Conservation (phyloP, 2,113 vertebrate species). For the Elephas maximus region DNA sequence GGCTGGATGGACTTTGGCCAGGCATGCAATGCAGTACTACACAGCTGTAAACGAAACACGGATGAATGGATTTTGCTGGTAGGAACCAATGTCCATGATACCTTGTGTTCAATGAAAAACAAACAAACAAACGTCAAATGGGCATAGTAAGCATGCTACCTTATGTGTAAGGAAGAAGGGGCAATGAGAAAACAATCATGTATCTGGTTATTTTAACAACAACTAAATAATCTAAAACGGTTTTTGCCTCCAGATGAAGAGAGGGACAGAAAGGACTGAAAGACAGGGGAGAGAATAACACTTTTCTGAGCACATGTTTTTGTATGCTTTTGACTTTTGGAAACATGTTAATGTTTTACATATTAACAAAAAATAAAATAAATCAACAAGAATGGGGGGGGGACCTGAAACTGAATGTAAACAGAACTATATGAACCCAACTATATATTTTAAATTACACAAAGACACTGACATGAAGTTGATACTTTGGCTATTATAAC, state of each 20-base stretch:
- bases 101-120: background rate
- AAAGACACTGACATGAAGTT: background rate
- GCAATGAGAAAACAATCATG: background rate
- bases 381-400: background rate
- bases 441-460: background rate
- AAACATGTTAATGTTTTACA: background rate
- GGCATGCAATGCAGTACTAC: rapidly evolving
- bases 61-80: too few species aligned
- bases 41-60: background rate
- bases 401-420: background rate
- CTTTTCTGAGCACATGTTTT: too few species aligned
- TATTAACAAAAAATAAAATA: background rate
- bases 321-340: background rate
- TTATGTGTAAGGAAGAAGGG: background rate
- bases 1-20: background rate
- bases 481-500: background rate
- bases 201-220: background rate
- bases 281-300: background rate
- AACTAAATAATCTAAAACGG: background rate
- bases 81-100: rapidly evolving
- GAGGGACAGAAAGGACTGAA: background rate
- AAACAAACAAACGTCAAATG: too few species aligned
- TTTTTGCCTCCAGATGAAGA: rapidly evolving
- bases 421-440: background rate
- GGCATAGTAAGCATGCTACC: background rate